phyloP scores from a whole-genome alignment of 2,113 vertebrate species.

The Nibea coibor region DNA sequence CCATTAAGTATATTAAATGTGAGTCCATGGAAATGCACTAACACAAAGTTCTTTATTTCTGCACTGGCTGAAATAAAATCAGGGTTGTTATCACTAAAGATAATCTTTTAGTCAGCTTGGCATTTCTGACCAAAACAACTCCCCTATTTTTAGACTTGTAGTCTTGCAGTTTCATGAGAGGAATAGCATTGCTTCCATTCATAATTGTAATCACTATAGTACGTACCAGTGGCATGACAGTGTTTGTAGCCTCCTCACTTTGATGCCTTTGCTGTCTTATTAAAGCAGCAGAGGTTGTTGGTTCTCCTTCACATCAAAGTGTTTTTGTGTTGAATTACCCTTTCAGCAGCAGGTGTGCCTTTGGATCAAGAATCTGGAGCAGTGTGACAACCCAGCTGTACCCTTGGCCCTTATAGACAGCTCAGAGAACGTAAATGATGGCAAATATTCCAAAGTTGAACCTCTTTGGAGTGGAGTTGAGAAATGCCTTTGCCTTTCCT shows the following conservation, averaged over 20 bases:
- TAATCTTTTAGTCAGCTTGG: not conserved
- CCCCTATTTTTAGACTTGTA: conserved; percentile 10
- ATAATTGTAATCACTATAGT: conserved; percentile 16
- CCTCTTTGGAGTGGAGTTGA: not conserved
- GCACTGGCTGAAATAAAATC: not conserved
- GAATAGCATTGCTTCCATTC: not conserved
- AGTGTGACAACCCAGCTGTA: conserved; percentile 46
- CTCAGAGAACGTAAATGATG: not conserved
- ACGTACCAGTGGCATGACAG: not conserved
- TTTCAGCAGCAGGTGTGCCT: conserved; percentile 65
- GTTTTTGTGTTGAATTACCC: conserved; percentile 41
- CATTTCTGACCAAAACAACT: conserved; percentile 13
- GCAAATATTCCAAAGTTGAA: not conserved
- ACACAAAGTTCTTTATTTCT: conserved; percentile 1
- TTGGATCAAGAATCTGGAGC: conserved; percentile 42
- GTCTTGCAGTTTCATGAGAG: conserved; percentile 14
- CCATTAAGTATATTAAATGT: not conserved
- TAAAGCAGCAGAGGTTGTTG: conserved; percentile 46
- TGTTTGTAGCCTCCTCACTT: conserved; percentile 35
- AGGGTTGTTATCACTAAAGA: not conserved
- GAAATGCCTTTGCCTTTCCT: not conserved
- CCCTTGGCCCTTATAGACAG: not conserved
- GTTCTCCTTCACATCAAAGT: conserved; percentile 64
- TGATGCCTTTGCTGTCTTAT: conserved; percentile 55
- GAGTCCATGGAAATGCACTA: not conserved